Evolutionary conservation across 2,113 vertebrate species (phyloP).

Genomic region (Rhinichthys klamathensis): DNA sequence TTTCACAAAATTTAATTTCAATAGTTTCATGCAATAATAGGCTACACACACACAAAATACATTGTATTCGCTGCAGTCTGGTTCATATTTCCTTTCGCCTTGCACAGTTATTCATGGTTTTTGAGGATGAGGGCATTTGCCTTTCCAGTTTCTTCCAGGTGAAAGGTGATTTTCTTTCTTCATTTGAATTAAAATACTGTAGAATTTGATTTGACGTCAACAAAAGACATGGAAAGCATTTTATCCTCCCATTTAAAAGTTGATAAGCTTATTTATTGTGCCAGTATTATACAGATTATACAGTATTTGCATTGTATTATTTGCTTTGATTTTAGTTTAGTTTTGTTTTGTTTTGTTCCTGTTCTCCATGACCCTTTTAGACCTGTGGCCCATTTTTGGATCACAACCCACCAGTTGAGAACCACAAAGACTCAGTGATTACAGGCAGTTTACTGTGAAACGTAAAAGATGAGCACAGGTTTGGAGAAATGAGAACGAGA

Average conservation of each 20-base stretch:
- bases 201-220: not conserved
- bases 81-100: not conserved
- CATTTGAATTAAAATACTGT: not conserved
- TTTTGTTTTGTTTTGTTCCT: not conserved
- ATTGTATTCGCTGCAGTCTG: not conserved
- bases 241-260: not conserved
- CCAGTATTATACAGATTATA: too few relatives aligned
- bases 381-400: not conserved
- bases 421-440: not conserved
- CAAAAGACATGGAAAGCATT: not conserved
- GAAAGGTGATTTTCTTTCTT: too few relatives aligned
- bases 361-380: not conserved
- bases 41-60: not conserved
- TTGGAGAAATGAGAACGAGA: slow-evolving; percentile 29
- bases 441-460: not conserved
- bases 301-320: not conserved
- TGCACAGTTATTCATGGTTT: not conserved
- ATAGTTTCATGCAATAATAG: not conserved
- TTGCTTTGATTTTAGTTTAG: not conserved
- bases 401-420: not conserved
- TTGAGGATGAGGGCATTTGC: not conserved
- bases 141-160: not conserved
- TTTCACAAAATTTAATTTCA: not conserved
- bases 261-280: not conserved
- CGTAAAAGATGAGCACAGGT: slow-evolving; percentile 18